Percentiles rank a stretch among this genome's conserved stretches.
Conservation (phyloP, 1,140 invertebrate genomes). For the Caerostris darwini region DNA sequence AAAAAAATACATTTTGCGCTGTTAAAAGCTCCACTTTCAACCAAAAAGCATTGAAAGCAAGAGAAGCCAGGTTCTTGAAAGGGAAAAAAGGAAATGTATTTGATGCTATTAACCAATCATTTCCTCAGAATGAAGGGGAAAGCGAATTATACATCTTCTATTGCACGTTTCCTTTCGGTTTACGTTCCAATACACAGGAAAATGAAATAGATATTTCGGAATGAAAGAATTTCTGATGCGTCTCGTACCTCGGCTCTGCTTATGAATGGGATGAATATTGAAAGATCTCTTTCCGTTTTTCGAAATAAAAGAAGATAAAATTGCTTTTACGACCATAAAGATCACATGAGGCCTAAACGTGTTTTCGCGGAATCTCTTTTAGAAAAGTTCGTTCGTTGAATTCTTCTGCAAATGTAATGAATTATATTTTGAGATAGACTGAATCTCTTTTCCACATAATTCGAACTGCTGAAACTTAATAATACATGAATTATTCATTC, state of each 20-base stretch:
- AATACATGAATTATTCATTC: too few species aligned
- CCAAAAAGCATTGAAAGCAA: too few species aligned
- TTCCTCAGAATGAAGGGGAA: neutral
- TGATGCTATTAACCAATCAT: neutral
- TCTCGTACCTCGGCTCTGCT: neutral
- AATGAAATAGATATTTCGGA: conserved; percentile 19
- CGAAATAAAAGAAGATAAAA: neutral
- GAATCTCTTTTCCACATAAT: too few species aligned
- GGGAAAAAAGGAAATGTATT: neutral
- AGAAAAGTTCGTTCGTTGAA: too few species aligned
- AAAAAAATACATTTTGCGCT: too few species aligned
- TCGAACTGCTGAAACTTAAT: too few species aligned
- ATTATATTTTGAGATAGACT: too few species aligned
- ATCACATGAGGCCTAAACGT: neutral
- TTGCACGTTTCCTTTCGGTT: neutral
- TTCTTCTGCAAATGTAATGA: too few species aligned
- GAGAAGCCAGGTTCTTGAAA: neutral
- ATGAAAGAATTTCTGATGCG: neutral
- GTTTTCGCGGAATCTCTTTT: neutral
- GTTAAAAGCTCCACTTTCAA: too few species aligned
- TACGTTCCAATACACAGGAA: neutral
- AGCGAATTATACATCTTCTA: conserved; percentile 38
- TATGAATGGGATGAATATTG: neutral
- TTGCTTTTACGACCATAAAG: neutral
- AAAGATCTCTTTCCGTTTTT: neutral